Percentiles rank a stretch among this genome's conserved stretches.
These are phyloP conservation scores for Pipistrellus pipistrellus DNA, from an alignment of 2,797 vertebrate genomes.

Conservation along the genomic window DNA sequence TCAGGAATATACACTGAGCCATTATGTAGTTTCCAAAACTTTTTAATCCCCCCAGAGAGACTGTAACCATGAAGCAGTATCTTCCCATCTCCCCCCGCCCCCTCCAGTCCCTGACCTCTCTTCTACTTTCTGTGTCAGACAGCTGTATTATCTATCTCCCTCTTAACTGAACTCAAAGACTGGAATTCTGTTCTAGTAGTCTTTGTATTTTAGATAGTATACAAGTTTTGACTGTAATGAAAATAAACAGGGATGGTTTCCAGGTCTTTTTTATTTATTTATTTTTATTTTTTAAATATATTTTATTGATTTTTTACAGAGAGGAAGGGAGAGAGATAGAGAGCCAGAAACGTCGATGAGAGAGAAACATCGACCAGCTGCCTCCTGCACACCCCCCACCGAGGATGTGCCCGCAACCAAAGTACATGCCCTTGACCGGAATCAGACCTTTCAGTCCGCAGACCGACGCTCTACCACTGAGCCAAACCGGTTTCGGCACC, in stretches of 20 bases:
- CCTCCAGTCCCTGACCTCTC: background rate
- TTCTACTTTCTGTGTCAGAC: background rate
- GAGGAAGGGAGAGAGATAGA: no score
- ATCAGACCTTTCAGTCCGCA: no score
- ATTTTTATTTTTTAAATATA: no score
- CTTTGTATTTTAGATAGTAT: background rate
- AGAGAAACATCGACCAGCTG: no score
- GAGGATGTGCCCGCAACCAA: no score
- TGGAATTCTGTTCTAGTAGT: background rate
- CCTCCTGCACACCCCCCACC: no score
- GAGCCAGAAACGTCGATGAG: no score
- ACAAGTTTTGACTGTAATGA: background rate
- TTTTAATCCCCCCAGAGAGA: background rate
- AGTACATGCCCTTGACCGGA: no score
- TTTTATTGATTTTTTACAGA: no score
- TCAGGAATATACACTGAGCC: background rate
- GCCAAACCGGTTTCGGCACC: no score
- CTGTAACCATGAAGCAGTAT: background rate
- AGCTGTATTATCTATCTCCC: background rate
- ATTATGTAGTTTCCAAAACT: background rate
- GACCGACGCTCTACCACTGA: no score
- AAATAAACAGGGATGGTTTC: background rate
- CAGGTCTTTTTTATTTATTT: background rate
- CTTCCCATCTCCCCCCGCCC: background rate
- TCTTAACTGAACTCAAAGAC: background rate